Base-by-base conservation (phyloP, 2,888 invertebrate species). In the Linnaemya vulpina region DNA sequence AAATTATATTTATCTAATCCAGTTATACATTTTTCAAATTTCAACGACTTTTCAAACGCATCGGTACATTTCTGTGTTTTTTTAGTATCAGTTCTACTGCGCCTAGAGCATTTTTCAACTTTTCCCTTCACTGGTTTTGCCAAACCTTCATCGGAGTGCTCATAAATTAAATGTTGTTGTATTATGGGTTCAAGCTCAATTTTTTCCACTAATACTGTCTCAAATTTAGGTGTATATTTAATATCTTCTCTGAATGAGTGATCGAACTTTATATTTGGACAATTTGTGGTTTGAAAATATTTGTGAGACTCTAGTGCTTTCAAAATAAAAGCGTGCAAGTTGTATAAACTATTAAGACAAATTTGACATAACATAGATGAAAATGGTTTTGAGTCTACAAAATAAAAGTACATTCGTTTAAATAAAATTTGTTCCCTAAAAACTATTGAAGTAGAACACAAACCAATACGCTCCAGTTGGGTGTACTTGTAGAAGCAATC, bases 401-500 rank as follows among this genome's bases (percentile, higher is more conserved):
- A 60, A 74, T 43, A 53, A 1, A 46, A 46, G 13, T 30, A 49
- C 1, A 65, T 49, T 30, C 5, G 3, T 30, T 2, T 17, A 25
- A 58, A 17, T 40, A 8, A 20, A 20, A 40, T 13, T 20, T 2
- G 30, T 5, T 51, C 40, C 9, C 9, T 13, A 20, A 11, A 46
- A 49, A 7, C 1, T 60, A 4, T 20, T 70, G 15, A 46, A 65
- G 63, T 11, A 13, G 15, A 40, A 17, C 49, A 78, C 78, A 25
- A 68, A 84, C 84, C 84, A 68, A 17, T 43, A 22, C 38, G 30
- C 10, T 77, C 70, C 17, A 84, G 35, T 7, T 63, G 81, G 11
- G 77, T 74, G n/a, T 81, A 81, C 13, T 81, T 84, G 55, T 78
- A 84, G 43, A 78, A 84, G 20, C 77, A 78, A 13, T 81, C 84